Evolutionary conservation across 2,113 vertebrate genomes (phyloP), one percentile per base, ranked within the genome.

Genomic region (Pelecanus crispus): DNA sequence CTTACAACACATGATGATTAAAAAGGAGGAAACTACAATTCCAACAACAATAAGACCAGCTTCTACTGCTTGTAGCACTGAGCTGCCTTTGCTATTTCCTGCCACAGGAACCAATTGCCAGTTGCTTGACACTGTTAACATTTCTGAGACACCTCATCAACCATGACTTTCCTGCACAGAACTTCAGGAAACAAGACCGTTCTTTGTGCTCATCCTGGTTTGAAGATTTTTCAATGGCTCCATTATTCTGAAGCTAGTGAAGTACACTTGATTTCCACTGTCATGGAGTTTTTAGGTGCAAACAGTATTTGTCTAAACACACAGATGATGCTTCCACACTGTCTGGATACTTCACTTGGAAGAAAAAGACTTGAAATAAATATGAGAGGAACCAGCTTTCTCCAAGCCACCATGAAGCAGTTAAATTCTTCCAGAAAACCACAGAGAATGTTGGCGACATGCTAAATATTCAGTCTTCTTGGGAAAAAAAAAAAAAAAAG

Each of bases 131-230:
- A 72, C 73, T 86, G 84, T 68, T 94, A 82, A 81, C 34, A 68
- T 89, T 91, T 92, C 80, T 91, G 62, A 95, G 92, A 89, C 81
- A 92, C 58, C 42, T 95, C 91, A 91, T 80, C 91, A 94, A 47
- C 70, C 66, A 75, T 29, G 70, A 91, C 78, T 90, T 91, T 67
- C 81, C 73, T 72, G 62, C 50, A 32, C 9, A 29, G 58, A 87
- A 73, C 49, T 85, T 87, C 70, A 75, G 66, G 94, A 95, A 82
- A 89, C 83, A 92, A 94, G 91, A 65, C 58, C 67, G 59, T 20
- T 95, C 86, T 95, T 95, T 96, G 53, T 87, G 81, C 34, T 82
- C 58, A 92, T 94, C 88, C 44, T 58, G 53, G 80, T 96, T 62
- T 87, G 70, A 85, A 92, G 88, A 40, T 72, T 88, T 90, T 95